These are phyloP conservation scores for Tragelaphus imberbis DNA, from an alignment of 2,113 vertebrate species.

Conservation along the genomic window DNA sequence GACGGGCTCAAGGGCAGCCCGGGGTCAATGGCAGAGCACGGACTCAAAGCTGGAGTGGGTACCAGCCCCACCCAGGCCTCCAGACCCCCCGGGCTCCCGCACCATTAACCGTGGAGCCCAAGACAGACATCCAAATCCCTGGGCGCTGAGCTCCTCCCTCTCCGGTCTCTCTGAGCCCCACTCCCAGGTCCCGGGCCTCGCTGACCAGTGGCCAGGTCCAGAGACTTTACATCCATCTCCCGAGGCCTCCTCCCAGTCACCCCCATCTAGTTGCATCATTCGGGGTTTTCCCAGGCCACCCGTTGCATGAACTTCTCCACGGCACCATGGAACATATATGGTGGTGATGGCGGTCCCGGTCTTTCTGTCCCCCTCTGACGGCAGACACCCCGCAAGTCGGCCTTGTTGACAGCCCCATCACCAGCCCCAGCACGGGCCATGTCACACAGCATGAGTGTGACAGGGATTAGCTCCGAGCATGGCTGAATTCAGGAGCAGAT, in stretches of 20 bases:
- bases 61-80: neutral
- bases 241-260: neutral
- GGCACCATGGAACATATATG: accelerated
- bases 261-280: neutral
- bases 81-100: neutral
- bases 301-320: neutral
- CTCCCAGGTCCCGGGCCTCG: neutral
- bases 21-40: neutral
- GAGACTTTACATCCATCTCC: neutral
- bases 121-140: neutral
- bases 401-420: neutral
- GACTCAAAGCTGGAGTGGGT: neutral
- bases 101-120: neutral
- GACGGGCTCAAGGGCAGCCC: neutral
- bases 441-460: too few species aligned
- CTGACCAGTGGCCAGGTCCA: neutral
- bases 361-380: neutral
- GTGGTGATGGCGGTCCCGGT: neutral
- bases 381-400: neutral
- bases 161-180: neutral
- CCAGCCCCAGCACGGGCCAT: neutral
- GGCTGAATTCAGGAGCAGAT: neutral
- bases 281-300: neutral
- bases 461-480: neutral
- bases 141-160: neutral